Evolutionary conservation across 2,888 invertebrate genomes (phyloP).

Genomic region (Meteorus cinctellus): DNA sequence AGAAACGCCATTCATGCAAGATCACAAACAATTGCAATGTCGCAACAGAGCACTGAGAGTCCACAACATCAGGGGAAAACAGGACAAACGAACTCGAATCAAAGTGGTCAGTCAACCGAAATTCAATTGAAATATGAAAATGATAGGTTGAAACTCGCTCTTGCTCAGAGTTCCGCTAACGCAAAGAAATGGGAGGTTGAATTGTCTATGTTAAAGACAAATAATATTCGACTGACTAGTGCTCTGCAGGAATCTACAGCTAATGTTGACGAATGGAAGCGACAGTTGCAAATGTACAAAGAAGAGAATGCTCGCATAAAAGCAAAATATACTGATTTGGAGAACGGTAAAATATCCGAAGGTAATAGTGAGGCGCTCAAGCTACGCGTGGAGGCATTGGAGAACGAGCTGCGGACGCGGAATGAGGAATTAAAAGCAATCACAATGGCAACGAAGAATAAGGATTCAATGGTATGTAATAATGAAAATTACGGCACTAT

Average conservation of each 20-base stretch:
- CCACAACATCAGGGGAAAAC: constrained; percentile 78
- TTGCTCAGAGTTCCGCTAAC: constrained; percentile 97
- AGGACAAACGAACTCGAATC: constrained; percentile 61
- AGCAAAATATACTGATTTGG: constrained; percentile 81
- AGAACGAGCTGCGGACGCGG: constrained; percentile 87
- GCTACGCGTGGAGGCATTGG: constrained; percentile 87
- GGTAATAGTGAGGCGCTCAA: constrained; percentile 78
- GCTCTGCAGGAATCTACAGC: constrained; percentile 96
- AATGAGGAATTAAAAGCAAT: constrained; percentile 86
- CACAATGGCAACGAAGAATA: constrained; percentile 72
- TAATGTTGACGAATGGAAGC: constrained; percentile 99
- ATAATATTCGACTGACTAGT: constrained; percentile 94
- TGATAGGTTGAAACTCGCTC: constrained; percentile 94
- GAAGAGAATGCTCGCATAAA: constrained; percentile 92
- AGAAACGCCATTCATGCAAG: constrained; percentile 70
- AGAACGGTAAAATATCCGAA: constrained; percentile 78
- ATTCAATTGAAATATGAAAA: constrained; percentile 98
- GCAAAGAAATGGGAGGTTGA: constrained; percentile 99
- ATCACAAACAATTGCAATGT: constrained; percentile 75
- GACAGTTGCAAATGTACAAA: constrained; percentile 93
- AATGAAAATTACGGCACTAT: background rate
- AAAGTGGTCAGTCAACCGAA: constrained; percentile 76
- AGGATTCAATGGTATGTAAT: constrained; percentile 67
- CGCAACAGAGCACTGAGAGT: constrained; percentile 75
- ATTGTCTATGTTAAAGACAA: constrained; percentile 94